Conservation (phyloP, 2,888 invertebrate genomes). For the Rhopalosiphum nymphaeae region DNA sequence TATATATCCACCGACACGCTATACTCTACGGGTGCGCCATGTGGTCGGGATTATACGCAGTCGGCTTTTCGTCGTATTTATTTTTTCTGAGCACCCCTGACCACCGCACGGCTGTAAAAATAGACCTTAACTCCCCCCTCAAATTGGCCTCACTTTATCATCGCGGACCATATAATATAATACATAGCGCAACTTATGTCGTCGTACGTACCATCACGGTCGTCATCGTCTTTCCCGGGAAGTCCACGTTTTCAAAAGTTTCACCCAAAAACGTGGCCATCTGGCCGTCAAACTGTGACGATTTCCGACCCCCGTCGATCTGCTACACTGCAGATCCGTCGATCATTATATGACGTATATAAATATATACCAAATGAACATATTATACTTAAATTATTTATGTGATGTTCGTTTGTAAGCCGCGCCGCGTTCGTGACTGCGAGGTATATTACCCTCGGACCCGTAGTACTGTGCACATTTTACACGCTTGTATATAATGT, state of each 20-base stretch:
- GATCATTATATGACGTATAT: neutral
- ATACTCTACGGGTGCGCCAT: slow-evolving; percentile 32
- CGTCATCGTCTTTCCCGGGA: neutral
- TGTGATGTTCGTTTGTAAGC: neutral
- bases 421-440: neutral
- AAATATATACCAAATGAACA: neutral
- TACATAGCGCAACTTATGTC: neutral
- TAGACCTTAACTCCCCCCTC: neutral
- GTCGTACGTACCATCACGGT: neutral
- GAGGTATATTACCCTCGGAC: neutral
- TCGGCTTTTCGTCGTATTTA: slow-evolving; percentile 26
- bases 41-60: slow-evolving; percentile 65
- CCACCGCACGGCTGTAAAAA: slow-evolving; percentile 45
- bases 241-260: slow-evolving; percentile 29
- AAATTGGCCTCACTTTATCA: neutral
- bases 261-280: slow-evolving; percentile 13
- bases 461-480: neutral
- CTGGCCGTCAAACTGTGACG: neutral
- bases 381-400: neutral
- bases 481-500: neutral
- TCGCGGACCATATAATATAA: neutral
- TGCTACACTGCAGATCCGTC: neutral
- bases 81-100: slow-evolving; percentile 41
- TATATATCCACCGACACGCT: neutral
- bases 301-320: neutral